Conservation (phyloP, 2,113 vertebrate genomes). For the Cyrtonyx montezumae region DNA sequence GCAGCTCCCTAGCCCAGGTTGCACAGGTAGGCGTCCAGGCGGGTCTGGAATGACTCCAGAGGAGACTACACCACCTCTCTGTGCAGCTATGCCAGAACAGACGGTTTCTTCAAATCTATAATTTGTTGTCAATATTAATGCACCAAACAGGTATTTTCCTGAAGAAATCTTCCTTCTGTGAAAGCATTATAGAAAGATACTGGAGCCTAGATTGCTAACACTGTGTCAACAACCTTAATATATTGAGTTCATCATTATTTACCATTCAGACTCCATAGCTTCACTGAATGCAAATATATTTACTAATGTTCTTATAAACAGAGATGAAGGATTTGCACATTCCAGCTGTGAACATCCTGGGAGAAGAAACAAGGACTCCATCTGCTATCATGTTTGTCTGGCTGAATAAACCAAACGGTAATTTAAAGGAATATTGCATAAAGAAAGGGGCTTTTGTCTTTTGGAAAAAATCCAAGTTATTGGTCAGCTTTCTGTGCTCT, state of each 20-base stretch:
- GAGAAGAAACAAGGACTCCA: not conserved
- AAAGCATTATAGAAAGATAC: not conserved
- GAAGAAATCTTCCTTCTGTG: not conserved
- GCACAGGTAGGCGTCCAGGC: no score
- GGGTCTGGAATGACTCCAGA: no score
- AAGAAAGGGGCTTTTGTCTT: not conserved
- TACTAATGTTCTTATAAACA: conserved; percentile 7
- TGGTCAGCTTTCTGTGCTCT: not conserved
- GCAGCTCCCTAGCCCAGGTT: no score
- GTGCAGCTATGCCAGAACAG: no score
- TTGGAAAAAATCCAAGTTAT: not conserved
- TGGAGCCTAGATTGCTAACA: not conserved
- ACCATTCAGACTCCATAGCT: not conserved
- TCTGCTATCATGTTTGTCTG: not conserved
- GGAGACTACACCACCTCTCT: no score
- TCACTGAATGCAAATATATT: conserved; percentile 30
- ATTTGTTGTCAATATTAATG: not conserved
- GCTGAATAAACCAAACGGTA: not conserved
- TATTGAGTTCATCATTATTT: conserved; percentile 7
- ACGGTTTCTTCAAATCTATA: not conserved
- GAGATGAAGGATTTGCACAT: conserved; percentile 20
- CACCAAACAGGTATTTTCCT: not conserved
- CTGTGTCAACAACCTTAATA: not conserved
- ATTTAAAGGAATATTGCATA: not conserved
- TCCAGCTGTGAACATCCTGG: conserved; percentile 21